Base-by-base conservation (phyloP, 2,888 invertebrate species). In the Oscheius sp. region DNA sequence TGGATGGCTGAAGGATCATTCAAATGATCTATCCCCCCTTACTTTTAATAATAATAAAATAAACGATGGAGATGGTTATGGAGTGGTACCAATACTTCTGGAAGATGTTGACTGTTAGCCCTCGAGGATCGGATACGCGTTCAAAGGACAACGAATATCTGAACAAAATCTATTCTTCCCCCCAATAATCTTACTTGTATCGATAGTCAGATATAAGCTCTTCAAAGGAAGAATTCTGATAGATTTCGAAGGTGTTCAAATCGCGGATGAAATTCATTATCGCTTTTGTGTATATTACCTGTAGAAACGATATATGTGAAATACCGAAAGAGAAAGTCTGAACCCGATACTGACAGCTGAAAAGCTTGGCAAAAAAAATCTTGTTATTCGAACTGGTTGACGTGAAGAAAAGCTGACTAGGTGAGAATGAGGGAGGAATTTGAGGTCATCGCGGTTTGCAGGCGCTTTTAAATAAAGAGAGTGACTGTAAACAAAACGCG, bases 51-150 rank as follows among this genome's bases (percentile, higher is more conserved):
- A 74, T 61, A 26, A 66, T 47, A 36, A 82, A 75, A 47, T 83
- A 83, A 20, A 77, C 90, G 78, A 93, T 93, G 75, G 92, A 90
- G 86, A 86, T 74, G 24, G 78, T 80, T 33, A 85, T 68, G 22
- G 85, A 83, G 45, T 82, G 82, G 61, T 80, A 75, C 96, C 97
- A 97, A 88, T 96, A 73, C 57, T 75, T 63, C 68, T 86, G 85
- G 67, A 85, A 83, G 22, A 82, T 64, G 9, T 66, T 22, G 20
- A 77, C 49, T 5, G 85, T 85, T 73, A 81, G 74, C 32, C 70
- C 74, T 45, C 75, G 57, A 8, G 80, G 82, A 49, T 83, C 74
- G 4, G 74, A 72, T 12, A 82, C 73, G 68, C 70, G 67, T 57
- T 85, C 85, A 67, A 82, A 84, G 2, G 85, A 81, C 6, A 84